These are phyloP conservation scores for Mesorhabditis spiculigera DNA, from an alignment of 2,888 invertebrate species.

Conservation along the genomic window DNA sequence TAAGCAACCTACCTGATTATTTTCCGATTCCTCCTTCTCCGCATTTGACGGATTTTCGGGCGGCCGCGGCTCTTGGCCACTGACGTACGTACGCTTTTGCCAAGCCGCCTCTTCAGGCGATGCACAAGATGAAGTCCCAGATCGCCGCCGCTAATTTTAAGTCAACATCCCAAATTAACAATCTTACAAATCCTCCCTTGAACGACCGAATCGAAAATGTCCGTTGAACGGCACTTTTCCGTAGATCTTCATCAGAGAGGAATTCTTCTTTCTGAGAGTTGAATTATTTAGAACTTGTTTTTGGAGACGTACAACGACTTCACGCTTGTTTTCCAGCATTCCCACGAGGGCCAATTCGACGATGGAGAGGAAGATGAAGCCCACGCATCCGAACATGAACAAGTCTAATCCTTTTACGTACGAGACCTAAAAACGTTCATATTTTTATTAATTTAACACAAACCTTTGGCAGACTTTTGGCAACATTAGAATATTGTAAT, in stretches of 20 bases:
- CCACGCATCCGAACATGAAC: constrained; percentile 56
- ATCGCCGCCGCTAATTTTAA: background rate
- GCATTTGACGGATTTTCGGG: constrained; percentile 30
- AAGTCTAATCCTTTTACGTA: constrained; percentile 57
- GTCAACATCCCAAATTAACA: background rate
- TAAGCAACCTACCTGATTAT: constrained; percentile 29
- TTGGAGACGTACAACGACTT: constrained; percentile 7
- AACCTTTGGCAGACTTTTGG: constrained; percentile 54
- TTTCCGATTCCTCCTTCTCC: constrained; percentile 35
- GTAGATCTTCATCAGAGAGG: constrained; percentile 40
- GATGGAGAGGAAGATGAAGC: constrained; percentile 54
- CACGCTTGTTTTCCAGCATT: constrained; percentile 21
- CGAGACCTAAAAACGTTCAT: constrained; percentile 38
- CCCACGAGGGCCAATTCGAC: constrained; percentile 41
- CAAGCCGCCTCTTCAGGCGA: constrained; percentile 33
- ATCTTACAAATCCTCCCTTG: constrained; percentile 33
- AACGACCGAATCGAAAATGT: constrained; percentile 41
- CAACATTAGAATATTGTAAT: constrained; percentile 56
- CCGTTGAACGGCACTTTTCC: constrained; percentile 37
- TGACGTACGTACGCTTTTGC: constrained; percentile 38
- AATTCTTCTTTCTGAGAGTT: constrained; percentile 22
- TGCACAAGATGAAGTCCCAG: constrained; percentile 20
- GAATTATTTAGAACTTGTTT: background rate
- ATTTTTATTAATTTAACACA: background rate
- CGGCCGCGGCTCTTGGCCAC: constrained; percentile 44